Conservation (phyloP, 64 coral and sea anemone genomes). For the Montipora sp. region DNA sequence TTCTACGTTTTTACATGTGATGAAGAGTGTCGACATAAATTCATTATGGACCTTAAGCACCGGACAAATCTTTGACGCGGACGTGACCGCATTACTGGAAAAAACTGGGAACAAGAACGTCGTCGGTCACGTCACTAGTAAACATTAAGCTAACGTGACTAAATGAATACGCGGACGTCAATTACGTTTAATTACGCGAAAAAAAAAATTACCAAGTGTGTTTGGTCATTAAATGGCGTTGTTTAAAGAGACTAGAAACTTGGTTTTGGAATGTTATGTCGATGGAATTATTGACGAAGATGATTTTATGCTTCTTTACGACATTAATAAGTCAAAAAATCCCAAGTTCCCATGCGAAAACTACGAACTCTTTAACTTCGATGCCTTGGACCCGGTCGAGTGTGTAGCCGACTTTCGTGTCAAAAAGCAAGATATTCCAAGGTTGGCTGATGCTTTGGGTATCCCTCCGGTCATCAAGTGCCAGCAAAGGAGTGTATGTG, state of each 20-base stretch:
- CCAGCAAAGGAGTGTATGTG: constrained; percentile 43
- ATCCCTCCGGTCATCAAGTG: constrained; percentile 49
- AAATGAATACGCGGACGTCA: background rate
- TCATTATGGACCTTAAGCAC: constrained; percentile 10
- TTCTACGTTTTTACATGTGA: too few species aligned
- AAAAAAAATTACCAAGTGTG: too few species aligned
- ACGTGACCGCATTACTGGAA: background rate
- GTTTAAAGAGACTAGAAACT: constrained; percentile 31
- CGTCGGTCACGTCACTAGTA: too few species aligned
- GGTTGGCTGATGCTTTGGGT: constrained; percentile 48
- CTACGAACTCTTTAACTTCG: constrained; percentile 57
- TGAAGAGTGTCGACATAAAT: too few species aligned
- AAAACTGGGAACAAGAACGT: too few species aligned
- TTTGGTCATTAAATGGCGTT: background rate
- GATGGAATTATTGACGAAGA: constrained; percentile 3
- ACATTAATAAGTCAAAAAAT: constrained; percentile 40
- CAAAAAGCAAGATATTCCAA: constrained; percentile 54
- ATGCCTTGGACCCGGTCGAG: constrained; percentile 52
- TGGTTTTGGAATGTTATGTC: constrained; percentile 10
- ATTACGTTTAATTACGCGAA: background rate
- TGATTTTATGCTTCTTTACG: constrained; percentile 35
- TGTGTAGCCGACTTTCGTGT: constrained; percentile 59
- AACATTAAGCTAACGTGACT: too few species aligned
- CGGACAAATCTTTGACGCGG: constrained; percentile 40
- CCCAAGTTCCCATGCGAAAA: constrained; percentile 49